Percentiles rank a stretch among this genome's conserved stretches.
Evolutionary conservation across 2,797 vertebrate genomes (phyloP).

Genomic region (Rhinophrynus dorsalis): DNA sequence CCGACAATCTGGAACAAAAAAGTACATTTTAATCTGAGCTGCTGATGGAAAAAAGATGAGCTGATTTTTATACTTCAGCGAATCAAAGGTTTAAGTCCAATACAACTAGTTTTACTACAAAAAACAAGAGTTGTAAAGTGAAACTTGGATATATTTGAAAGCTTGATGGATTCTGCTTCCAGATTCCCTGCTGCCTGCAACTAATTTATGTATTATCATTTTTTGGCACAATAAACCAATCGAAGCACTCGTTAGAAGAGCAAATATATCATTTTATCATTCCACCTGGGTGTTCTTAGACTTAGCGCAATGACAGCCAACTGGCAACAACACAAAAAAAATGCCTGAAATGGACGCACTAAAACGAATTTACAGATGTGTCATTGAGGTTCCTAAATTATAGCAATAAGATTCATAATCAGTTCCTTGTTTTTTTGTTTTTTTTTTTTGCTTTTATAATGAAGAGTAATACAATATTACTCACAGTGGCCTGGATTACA

Average conservation of each 20-base stretch:
- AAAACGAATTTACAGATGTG: not conserved
- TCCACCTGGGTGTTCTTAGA: not conserved
- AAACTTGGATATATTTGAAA: constrained; percentile 6
- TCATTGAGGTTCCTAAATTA: not conserved
- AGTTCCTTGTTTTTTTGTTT: not conserved
- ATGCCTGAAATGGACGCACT: not conserved
- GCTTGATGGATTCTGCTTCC: not conserved
- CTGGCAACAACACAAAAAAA: not conserved
- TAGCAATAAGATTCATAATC: not conserved
- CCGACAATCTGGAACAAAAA: not conserved
- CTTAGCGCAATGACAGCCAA: not conserved
- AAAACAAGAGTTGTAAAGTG: not conserved
- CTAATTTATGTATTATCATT: constrained; percentile 1
- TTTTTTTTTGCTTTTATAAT: too few species aligned
- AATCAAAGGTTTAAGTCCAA: not conserved
- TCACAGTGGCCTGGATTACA: too few species aligned
- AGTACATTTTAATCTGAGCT: not conserved
- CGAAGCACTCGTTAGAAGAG: not conserved
- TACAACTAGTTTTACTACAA: not conserved
- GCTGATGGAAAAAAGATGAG: not conserved
- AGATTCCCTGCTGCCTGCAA: not conserved
- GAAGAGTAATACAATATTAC: not conserved
- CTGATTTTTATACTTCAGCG: not conserved
- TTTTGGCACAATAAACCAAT: constrained; percentile 7
- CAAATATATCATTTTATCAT: not conserved